Evolutionary conservation across 2,113 vertebrate species (phyloP).

Genomic region (Erinaceus europaeus): DNA sequence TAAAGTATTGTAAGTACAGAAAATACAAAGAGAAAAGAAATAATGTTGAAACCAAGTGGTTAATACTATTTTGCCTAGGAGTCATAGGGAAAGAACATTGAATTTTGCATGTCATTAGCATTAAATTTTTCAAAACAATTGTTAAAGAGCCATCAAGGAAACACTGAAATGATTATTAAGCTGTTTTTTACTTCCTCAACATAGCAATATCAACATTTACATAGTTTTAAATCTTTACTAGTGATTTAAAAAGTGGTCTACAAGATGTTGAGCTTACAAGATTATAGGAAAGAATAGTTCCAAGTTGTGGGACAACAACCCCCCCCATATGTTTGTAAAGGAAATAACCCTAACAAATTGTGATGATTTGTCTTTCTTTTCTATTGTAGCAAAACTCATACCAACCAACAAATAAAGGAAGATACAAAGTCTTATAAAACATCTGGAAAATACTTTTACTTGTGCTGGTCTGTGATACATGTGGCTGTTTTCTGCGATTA

Average conservation of each 20-base stretch:
- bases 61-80: not conserved
- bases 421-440: constrained; percentile 97
- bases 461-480: constrained; percentile 76
- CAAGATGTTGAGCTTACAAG: no score
- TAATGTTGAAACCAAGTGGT: not conserved
- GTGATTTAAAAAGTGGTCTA: no score
- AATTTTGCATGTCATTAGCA: not conserved
- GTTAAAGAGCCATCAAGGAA: not conserved
- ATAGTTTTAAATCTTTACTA: no score
- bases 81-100: not conserved
- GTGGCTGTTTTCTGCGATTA: constrained; percentile 81
- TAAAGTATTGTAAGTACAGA: not conserved
- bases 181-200: not conserved
- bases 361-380: constrained; percentile 60
- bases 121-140: not conserved
- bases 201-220: not conserved
- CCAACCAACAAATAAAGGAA: constrained; percentile 98
- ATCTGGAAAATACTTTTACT: constrained; percentile 63
- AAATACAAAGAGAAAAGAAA: not conserved
- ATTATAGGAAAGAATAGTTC: no score
- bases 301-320: no score
- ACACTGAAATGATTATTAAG: not conserved
- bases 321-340: no score
- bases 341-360: constrained; percentile 6
- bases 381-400: constrained; percentile 97